These are phyloP conservation scores for Malurus elegans DNA, from an alignment of 2,113 vertebrate species.

Conservation along the genomic window DNA sequence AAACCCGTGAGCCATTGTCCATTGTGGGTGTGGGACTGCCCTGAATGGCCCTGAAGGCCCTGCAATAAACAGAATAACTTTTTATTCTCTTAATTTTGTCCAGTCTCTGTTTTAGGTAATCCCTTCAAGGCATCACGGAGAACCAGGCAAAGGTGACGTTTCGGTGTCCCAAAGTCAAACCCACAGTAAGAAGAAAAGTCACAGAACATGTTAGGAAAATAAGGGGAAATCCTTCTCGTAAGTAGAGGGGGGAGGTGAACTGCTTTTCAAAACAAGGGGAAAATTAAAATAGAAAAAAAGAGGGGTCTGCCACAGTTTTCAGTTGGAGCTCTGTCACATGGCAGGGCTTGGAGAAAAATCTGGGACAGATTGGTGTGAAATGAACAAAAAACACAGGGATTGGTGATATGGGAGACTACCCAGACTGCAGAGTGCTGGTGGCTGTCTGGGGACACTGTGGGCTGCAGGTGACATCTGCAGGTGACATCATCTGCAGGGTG, in stretches of 20 bases:
- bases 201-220: neutral
- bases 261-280: neutral
- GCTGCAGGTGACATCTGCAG: neutral
- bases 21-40: too few species aligned
- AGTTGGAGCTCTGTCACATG: neutral
- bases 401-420: fast-evolving
- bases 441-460: neutral
- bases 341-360: neutral
- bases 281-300: neutral
- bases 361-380: neutral
- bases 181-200: neutral
- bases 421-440: too few species aligned
- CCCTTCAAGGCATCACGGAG: too few species aligned
- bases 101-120: too few species aligned
- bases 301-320: neutral
- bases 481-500: neutral
- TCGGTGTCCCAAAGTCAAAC: neutral
- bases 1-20: too few species aligned
- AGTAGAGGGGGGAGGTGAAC: neutral
- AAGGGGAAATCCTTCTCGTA: neutral
- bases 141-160: neutral
- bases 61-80: too few species aligned
- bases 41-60: too few species aligned
- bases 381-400: neutral
- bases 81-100: too few species aligned